phyloP scores from a whole-genome alignment of 23 tunicate species.

The Oikopleura vanhoeffeni region DNA sequence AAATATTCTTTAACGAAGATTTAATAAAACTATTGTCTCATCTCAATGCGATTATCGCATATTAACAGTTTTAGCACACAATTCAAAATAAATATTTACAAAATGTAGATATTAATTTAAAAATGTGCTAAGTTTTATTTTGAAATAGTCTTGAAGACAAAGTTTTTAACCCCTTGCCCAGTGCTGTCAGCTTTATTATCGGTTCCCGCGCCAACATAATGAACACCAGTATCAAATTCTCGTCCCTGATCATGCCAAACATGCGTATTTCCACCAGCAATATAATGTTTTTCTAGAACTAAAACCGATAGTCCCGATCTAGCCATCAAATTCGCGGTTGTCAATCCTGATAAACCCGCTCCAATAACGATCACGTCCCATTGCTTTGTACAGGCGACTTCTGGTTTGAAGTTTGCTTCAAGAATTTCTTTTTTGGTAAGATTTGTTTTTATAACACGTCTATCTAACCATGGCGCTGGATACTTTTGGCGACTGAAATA shows the following conservation, averaged over 20 bases:
- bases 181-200: neutral
- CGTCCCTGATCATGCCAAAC: neutral
- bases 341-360: neutral
- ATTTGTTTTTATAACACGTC: neutral
- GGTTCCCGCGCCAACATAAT: neutral
- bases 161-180: too few species aligned
- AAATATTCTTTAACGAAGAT: too few species aligned
- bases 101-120: too few species aligned
- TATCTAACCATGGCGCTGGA: conserved; percentile 4
- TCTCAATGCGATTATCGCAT: too few species aligned
- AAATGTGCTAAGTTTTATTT: too few species aligned
- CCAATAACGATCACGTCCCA: conserved; percentile 12
- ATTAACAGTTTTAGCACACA: too few species aligned
- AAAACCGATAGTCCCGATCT: neutral
- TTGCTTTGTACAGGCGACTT: neutral
- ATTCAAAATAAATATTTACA: too few species aligned
- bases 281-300: neutral
- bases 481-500: conserved; percentile 5
- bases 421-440: neutral
- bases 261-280: neutral
- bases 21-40: too few species aligned
- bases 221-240: conserved; percentile 11
- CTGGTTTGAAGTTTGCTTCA: neutral
- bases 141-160: too few species aligned
- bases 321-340: neutral